Percentiles rank a stretch among this genome's conserved stretches.
Conservation (phyloP, 2,797 vertebrate species). For the Karalla daura region DNA sequence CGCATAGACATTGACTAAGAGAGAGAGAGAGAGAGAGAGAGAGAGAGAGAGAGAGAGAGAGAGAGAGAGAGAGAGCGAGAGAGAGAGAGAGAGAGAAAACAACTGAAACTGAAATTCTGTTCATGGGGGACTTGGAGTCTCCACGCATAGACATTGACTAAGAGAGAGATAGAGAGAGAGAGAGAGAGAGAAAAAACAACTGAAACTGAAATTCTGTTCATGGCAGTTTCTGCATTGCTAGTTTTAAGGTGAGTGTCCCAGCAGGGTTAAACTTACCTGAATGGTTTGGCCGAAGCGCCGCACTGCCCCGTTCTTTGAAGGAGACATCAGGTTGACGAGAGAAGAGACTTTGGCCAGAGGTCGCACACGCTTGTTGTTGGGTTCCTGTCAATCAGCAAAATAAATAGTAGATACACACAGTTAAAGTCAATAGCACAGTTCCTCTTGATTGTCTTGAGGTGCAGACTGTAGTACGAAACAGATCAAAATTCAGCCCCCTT, state of each 20-base stretch:
- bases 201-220: not conserved
- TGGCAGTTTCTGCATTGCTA: not conserved
- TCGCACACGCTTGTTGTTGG: conserved; percentile 93
- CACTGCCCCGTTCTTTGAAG: conserved; percentile 95
- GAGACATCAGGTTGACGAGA: conserved; percentile 96
- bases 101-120: too few species aligned
- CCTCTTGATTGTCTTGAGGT: not conserved
- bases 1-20: conserved; percentile 91
- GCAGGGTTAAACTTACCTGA: conserved; percentile 81
- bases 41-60: too few species aligned
- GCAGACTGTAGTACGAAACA: not conserved
- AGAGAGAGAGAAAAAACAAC: too few species aligned
- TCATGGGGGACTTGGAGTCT: conserved; percentile 93
- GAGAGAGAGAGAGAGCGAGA: too few species aligned
- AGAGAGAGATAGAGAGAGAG: not conserved
- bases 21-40: not conserved
- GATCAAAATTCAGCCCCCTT: too few species aligned
- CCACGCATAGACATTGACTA: conserved; percentile 92
- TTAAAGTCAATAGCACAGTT: too few species aligned
- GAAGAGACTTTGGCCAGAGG: conserved; percentile 94
- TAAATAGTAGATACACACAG: too few species aligned
- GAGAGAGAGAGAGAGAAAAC: too few species aligned
- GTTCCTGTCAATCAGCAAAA: conserved; percentile 85
- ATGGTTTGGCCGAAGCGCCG: conserved; percentile 96
- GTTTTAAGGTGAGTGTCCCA: not conserved